phyloP scores from a whole-genome alignment of 1,140 invertebrate species.

The Helicoverpa armigera region DNA sequence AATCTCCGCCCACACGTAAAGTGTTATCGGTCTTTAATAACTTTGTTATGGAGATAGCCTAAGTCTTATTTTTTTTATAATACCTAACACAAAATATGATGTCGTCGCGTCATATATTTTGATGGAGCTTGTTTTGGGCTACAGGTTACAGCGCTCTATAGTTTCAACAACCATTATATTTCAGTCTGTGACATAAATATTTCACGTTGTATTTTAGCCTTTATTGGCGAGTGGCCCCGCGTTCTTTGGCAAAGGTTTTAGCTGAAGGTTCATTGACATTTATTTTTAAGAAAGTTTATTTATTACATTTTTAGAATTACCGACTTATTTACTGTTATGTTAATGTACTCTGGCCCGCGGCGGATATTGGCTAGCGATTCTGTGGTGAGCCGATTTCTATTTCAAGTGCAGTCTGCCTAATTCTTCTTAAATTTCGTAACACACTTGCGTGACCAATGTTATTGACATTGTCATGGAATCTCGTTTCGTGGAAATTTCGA shows the following conservation, averaged over 20 bases:
- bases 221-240: conserved; percentile 17
- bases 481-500: conserved; percentile 40
- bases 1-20: conserved; percentile 54
- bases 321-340: no score
- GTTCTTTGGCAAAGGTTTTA: conserved; percentile 33
- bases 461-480: conserved; percentile 26
- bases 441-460: conserved; percentile 18
- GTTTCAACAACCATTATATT: conserved; percentile 4
- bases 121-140: not conserved
- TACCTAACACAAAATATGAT: not conserved
- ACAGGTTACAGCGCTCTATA: not conserved
- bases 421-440: conserved; percentile 21
- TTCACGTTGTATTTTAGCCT: conserved; percentile 22
- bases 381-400: conserved; percentile 26
- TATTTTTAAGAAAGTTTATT: not conserved
- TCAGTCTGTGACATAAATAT: conserved; percentile 23
- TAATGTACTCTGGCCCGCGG: no score
- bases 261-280: conserved; percentile 29
- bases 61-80: conserved; percentile 12
- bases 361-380: conserved; percentile 32
- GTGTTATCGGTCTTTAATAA: conserved; percentile 60
- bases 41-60: conserved; percentile 24
- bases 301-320: not conserved
- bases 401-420: conserved; percentile 12
- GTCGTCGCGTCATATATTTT: not conserved